A percentile compares a stretch with the other conserved stretches of the same genome.
Conservation (phyloP, 2,888 invertebrate genomes). For the Phasia obesa region DNA sequence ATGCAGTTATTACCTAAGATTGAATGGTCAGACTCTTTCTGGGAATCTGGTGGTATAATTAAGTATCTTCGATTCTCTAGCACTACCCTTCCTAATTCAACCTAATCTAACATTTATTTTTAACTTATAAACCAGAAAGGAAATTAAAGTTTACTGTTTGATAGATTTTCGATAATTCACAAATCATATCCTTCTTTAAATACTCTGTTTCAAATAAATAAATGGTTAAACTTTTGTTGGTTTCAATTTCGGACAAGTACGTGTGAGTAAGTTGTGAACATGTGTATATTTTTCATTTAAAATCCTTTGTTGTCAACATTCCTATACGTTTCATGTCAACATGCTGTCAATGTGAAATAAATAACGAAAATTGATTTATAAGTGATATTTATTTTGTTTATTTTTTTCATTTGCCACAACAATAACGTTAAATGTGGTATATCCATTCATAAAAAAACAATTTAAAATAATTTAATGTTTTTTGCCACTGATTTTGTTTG, state of each 20-base stretch:
- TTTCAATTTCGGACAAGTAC: slow-evolving; percentile 38
- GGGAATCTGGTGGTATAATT: no score
- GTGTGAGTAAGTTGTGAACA: slow-evolving; percentile 4
- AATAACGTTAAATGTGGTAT: neutral
- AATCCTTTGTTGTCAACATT: slow-evolving; percentile 56
- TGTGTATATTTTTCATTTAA: slow-evolving; percentile 36
- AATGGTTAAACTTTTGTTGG: slow-evolving; percentile 29
- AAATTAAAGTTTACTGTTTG: neutral
- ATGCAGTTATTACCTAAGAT: no score
- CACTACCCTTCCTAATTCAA: no score
- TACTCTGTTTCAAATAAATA: slow-evolving; percentile 16
- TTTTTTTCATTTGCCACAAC: slow-evolving; percentile 8
- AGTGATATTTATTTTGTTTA: slow-evolving; percentile 48
- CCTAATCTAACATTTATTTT: no score
- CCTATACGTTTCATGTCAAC: slow-evolving; percentile 57
- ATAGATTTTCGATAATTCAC: neutral
- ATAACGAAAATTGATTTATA: slow-evolving; percentile 67
- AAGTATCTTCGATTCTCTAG: no score
- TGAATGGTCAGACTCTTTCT: no score
- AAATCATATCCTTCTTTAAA: slow-evolving; percentile 9
- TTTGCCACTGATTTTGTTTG: slow-evolving; percentile 12
- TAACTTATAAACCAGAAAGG: neutral
- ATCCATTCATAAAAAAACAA: no score
- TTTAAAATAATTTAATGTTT: slow-evolving; percentile 17
- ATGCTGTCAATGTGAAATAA: slow-evolving; percentile 63